Conservation (phyloP, 2,797 vertebrate species). For the Pyrocephalus nanus region DNA sequence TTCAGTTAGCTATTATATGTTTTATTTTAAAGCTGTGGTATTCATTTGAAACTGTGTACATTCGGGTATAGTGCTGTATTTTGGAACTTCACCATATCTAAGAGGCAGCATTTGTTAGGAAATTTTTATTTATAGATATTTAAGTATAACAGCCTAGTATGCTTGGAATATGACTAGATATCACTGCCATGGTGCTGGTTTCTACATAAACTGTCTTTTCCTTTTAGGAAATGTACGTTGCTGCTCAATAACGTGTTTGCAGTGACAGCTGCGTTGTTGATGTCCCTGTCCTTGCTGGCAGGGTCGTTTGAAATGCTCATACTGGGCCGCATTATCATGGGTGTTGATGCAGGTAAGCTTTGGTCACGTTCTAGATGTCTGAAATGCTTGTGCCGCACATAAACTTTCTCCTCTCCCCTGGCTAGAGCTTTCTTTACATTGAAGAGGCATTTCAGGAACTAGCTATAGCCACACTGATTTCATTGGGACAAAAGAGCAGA, state of each 20-base stretch:
- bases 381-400: background rate
- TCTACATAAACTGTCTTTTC: background rate
- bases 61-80: background rate
- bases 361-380: accelerated
- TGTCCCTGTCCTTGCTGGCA: conserved; percentile 81
- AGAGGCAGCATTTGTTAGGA: background rate
- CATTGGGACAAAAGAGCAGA: background rate
- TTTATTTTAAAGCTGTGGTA: background rate
- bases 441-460: background rate
- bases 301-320: conserved; percentile 93
- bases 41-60: background rate
- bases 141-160: background rate
- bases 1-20: background rate
- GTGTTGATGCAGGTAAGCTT: conserved; percentile 88
- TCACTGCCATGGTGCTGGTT: background rate
- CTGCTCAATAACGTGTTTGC: conserved; percentile 90
- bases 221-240: conserved; percentile 85
- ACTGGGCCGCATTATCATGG: conserved; percentile 88
- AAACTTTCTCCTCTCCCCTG: background rate
- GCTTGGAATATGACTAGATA: background rate
- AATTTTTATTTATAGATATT: background rate
- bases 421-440: background rate
- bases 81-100: background rate
- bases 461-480: background rate
- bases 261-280: conserved; percentile 82